Base-by-base conservation (phyloP, 2,113 vertebrate genomes). In the Onychorhynchus coronatus region DNA sequence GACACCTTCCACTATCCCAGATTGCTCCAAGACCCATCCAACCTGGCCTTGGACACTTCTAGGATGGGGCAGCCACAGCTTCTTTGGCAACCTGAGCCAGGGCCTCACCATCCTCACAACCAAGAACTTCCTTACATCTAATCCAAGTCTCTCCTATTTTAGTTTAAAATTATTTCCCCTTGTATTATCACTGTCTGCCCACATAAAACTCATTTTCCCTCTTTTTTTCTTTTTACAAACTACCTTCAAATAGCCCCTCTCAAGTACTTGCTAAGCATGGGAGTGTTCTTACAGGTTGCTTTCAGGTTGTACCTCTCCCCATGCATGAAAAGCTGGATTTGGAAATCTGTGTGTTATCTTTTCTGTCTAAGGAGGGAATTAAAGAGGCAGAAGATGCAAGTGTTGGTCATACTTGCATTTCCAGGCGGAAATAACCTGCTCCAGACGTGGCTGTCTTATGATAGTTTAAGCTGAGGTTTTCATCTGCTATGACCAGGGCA, bases 51-150 rank as follows among this genome's bases (percentile, higher is more conserved):
- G 55, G 5, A 41, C 16, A 31, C 9, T 41, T 0, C 16, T 39
- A 75, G 20, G 14, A 31, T 41, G 20, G 6, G 24, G 9, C 39
- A 61, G 13, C 5, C 53, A 41, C 30, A 61, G 13, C 7, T 68
- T 0, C 24, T 61, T 24, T 49, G n/a, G 7, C 1, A 31, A 0
- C 10, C 33, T 46, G 15, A n/a, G 6, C 31, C 46, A 46, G 16
- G 23, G 10, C 1, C 9, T 0, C 6, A 8, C 0, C 9, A 25
- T 11, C 1, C 4, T 67, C 15, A 50, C 25, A 50, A 14, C 49
- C 49, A 50, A 50, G 49, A 16, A 9, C 19, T 39, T 89, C 15
- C 22, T 61, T 46, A 18, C 13, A 11, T 21, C 6, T 75, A 21
- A 61, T 39, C 28, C 33, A 25, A 39, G 39, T 30, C 3, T 46